phyloP scores from a whole-genome alignment of 2,113 vertebrate species.

The Triplophysa tibetana region DNA sequence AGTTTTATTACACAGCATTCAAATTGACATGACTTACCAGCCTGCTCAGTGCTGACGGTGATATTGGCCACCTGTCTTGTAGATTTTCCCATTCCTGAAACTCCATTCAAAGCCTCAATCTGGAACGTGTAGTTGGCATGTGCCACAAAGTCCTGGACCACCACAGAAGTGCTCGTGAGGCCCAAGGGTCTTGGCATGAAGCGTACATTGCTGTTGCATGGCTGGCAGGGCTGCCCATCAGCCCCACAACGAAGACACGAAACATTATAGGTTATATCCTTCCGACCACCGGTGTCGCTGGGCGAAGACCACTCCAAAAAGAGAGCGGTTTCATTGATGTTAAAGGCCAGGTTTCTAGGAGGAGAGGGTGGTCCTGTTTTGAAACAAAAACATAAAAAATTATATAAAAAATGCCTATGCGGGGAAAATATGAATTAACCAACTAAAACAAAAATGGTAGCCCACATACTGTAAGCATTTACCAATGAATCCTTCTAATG shows the following conservation, averaged over 20 bases:
- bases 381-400: no score
- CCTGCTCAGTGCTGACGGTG: constrained; percentile 87
- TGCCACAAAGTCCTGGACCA: constrained; percentile 87
- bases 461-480: background rate
- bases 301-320: constrained; percentile 96
- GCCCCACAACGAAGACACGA: constrained; percentile 88
- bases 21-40: constrained; percentile 79
- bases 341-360: constrained; percentile 84
- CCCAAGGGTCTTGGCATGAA: constrained; percentile 88
- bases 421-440: background rate
- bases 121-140: constrained; percentile 96
- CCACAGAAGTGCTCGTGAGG: constrained; percentile 85
- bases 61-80: constrained; percentile 86
- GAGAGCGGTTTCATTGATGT: constrained; percentile 94
- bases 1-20: no score
- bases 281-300: constrained; percentile 88
- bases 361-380: constrained; percentile 83
- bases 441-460: no score
- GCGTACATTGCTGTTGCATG: constrained; percentile 87
- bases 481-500: background rate
- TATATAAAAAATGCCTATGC: background rate
- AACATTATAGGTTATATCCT: constrained; percentile 91
- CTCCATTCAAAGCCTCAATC: constrained; percentile 91
- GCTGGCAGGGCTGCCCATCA: constrained; percentile 80
- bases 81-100: constrained; percentile 84